Evolutionary conservation across 2,113 vertebrate species (phyloP).

Genomic region (Paracanthobrama guichenoti): DNA sequence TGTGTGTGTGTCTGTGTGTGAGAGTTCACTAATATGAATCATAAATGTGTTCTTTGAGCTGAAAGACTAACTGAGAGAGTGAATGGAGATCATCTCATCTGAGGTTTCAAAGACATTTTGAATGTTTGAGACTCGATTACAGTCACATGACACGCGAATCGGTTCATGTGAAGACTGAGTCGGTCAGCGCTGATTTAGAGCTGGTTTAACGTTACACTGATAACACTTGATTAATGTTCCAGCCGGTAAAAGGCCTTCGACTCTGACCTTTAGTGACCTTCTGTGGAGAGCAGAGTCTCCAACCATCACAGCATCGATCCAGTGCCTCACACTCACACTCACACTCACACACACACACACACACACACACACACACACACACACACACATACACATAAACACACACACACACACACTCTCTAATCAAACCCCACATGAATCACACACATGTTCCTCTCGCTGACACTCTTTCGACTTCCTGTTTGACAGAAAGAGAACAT

Average conservation of each 20-base stretch:
- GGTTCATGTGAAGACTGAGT: neutral
- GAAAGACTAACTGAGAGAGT: neutral
- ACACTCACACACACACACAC: neutral
- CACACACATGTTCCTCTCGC: neutral
- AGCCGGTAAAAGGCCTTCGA: neutral
- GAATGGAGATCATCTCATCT: too few species aligned
- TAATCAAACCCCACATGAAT: conserved; percentile 7
- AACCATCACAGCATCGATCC: conserved; percentile 40
- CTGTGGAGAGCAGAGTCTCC: conserved; percentile 1
- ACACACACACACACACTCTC: neutral
- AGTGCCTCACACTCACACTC: conserved; percentile 16
- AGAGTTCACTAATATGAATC: too few species aligned
- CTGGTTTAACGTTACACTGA: neutral
- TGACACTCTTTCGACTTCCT: neutral
- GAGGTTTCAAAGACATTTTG: neutral
- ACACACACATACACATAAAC: neutral
- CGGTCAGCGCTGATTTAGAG: neutral
- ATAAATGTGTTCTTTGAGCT: neutral
- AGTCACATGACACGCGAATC: neutral
- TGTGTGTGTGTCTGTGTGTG: too few species aligned
- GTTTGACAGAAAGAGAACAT: conserved; percentile 2
- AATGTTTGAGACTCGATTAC: neutral
- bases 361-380: neutral
- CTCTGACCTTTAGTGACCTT: conserved; percentile 37
- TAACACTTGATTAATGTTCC: conserved; percentile 7